These are phyloP conservation scores for Clupea harengus DNA, from an alignment of 2,113 vertebrate genomes.

Conservation along the genomic window DNA sequence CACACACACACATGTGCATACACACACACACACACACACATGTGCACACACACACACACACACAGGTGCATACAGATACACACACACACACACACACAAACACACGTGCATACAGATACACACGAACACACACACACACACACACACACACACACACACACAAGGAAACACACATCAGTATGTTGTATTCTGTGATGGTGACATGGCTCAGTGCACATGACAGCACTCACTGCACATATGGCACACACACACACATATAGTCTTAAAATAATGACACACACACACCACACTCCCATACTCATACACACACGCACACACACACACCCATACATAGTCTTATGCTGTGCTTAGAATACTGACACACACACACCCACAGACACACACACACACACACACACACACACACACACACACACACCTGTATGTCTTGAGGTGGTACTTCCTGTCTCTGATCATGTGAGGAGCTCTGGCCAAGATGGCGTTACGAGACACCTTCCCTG, in stretches of 20 bases:
- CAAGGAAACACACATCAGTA: too few relatives aligned
- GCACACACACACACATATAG: constrained; percentile 2
- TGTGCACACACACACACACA: constrained; percentile 12
- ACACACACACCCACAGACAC: not conserved
- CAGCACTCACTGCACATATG: not conserved
- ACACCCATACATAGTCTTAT: not conserved
- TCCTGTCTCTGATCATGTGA: constrained; percentile 98
- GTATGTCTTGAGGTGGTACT: constrained; percentile 98
- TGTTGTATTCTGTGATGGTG: too few relatives aligned
- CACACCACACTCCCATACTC: not conserved
- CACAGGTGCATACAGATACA: not conserved
- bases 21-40: not conserved
- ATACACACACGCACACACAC: constrained; percentile 16
- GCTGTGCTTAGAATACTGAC: too few relatives aligned
- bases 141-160: not conserved
- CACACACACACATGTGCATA: not conserved
- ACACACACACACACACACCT: constrained; percentile 61
- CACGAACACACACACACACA: not conserved
- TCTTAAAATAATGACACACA: not conserved
- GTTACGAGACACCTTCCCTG: constrained; percentile 91
- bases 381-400: not conserved
- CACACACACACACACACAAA: not conserved
- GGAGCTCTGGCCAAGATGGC: constrained; percentile 90
- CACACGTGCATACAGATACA: not conserved
- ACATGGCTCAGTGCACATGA: too few relatives aligned